Percentiles rank a stretch among this genome's conserved stretches.
phyloP scores from a whole-genome alignment of 2,113 vertebrate genomes.

The Muscicapa adusta region DNA sequence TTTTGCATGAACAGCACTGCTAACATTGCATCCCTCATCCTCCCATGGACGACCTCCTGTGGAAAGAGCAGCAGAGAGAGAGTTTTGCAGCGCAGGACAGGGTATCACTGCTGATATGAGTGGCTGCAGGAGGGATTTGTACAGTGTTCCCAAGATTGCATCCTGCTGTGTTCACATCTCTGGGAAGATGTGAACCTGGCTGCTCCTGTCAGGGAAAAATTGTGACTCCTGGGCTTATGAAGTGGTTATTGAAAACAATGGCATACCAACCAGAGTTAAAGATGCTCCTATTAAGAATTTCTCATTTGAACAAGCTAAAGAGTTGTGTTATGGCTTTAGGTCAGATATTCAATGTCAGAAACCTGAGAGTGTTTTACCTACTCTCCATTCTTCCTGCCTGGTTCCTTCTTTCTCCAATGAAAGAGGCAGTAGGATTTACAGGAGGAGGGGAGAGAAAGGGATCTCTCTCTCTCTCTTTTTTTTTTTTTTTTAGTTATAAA shows the following conservation, averaged over 20 bases:
- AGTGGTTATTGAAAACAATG: neutral
- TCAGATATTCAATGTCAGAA: neutral
- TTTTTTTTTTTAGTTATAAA: neutral
- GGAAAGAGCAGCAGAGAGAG: neutral
- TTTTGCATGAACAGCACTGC: accelerated
- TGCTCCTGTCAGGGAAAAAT: neutral
- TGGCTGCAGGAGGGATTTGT: neutral
- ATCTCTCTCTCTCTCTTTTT: neutral
- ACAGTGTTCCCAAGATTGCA: neutral
- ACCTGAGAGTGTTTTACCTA: neutral
- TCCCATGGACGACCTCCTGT: accelerated
- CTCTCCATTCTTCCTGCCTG: neutral
- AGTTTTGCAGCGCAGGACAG: neutral
- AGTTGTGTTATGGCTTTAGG: neutral
- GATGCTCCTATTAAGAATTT: neutral
- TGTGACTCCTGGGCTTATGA: neutral
- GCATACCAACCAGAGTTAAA: neutral
- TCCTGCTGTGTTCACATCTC: accelerated
- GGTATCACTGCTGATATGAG: neutral
- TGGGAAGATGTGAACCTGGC: neutral
- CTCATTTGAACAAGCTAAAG: neutral
- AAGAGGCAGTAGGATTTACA: neutral
- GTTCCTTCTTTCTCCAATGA: neutral
- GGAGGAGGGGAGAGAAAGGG: neutral
- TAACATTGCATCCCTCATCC: neutral